phyloP scores from a whole-genome alignment of 2,888 invertebrate species.

The Osedax frankpressi region DNA sequence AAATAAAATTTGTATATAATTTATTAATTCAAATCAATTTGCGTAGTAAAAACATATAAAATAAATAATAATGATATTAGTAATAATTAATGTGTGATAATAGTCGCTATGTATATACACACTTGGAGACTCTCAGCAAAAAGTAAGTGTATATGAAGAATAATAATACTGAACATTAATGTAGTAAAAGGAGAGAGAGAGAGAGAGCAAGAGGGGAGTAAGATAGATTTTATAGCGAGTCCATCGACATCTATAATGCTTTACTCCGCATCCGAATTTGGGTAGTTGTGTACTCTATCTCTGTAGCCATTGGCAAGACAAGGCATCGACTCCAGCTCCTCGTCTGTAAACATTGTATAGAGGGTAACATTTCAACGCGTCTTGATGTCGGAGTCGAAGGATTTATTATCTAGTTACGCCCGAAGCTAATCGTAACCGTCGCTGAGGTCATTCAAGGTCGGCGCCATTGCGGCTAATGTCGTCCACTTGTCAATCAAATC shows the following conservation, averaged over 20 bases:
- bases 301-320: neutral
- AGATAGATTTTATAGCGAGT: no score
- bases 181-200: neutral
- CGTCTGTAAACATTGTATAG: neutral
- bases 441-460: neutral
- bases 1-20: neutral
- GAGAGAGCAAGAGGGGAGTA: no score
- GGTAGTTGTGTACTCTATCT: neutral
- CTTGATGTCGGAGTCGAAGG: neutral
- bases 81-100: neutral
- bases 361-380: neutral
- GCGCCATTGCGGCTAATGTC: neutral
- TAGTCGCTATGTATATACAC: neutral
- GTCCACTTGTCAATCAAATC: neutral
- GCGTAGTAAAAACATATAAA: neutral
- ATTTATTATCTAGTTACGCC: no score
- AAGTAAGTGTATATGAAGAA: no score
- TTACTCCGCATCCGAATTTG: neutral
- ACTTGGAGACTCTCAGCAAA: no score
- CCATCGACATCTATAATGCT: no score
- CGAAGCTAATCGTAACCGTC: neutral
- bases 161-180: neutral
- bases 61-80: neutral
- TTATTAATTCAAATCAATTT: neutral
- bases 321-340: neutral